Conservation (phyloP, 1,140 invertebrate genomes). For the Chymomyza costata region DNA sequence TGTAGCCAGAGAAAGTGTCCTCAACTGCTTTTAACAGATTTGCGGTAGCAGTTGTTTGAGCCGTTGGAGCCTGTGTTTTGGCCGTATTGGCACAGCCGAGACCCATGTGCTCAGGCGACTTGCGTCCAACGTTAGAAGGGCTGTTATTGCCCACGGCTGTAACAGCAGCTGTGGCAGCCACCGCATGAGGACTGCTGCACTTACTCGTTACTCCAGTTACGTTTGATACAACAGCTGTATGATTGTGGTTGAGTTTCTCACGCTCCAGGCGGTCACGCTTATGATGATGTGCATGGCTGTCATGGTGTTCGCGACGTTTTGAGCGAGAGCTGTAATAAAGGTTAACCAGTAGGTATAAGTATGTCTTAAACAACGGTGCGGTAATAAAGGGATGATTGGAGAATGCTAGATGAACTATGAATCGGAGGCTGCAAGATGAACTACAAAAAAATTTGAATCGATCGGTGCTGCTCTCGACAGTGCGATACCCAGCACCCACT, state of each 20-base stretch:
- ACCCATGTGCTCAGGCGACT: conserved; percentile 49
- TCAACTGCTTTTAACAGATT: conserved; percentile 63
- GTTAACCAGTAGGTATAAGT: no score
- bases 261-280: conserved; percentile 62
- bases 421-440: no score
- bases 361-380: no score
- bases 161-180: conserved; percentile 4
- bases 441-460: no score
- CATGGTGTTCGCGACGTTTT: conserved; percentile 62
- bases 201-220: conserved; percentile 34
- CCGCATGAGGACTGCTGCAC: conserved; percentile 48
- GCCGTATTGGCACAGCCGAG: conserved; percentile 19
- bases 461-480: no score
- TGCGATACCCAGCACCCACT: no score
- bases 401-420: no score
- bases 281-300: conserved; percentile 54
- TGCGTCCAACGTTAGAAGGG: conserved; percentile 34
- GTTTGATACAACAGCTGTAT: conserved; percentile 26
- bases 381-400: no score
- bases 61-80: conserved; percentile 17
- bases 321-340: conserved; percentile 45
- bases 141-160: conserved; percentile 22
- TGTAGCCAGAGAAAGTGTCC: conserved; percentile 79
- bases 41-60: conserved; percentile 34
- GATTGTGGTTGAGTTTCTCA: conserved; percentile 41